Evolutionary conservation across 2,797 vertebrate genomes (phyloP).

Genomic region (Thamnophis elegans): DNA sequence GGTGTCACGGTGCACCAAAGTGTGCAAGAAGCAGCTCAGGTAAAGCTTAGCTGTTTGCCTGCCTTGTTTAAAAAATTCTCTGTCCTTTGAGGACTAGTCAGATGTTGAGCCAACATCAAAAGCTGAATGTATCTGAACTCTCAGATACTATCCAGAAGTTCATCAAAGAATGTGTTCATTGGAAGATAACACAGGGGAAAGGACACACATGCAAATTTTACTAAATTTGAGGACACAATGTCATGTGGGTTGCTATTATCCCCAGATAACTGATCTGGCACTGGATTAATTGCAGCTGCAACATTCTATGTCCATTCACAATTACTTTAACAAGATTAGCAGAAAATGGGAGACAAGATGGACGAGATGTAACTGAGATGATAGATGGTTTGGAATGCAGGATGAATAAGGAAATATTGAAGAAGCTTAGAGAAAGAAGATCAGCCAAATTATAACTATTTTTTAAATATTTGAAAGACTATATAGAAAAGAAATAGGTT

Average conservation of each 20-base stretch:
- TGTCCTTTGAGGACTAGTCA: background rate
- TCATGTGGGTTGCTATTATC: background rate
- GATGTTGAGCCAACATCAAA: background rate
- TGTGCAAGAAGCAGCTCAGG: background rate
- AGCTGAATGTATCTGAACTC: background rate
- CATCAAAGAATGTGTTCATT: background rate
- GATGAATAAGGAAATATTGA: constrained; percentile 15
- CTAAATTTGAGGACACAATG: background rate
- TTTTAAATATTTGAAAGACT: background rate
- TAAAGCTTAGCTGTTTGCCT: background rate
- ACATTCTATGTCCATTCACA: background rate
- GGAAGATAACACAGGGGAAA: background rate
- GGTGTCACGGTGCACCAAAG: background rate
- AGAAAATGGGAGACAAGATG: background rate
- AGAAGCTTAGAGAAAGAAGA: constrained; percentile 17
- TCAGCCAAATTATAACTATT: background rate
- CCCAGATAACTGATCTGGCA: background rate
- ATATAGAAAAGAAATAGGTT: background rate
- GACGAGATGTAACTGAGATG: background rate
- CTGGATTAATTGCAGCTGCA: background rate
- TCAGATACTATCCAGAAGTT: background rate
- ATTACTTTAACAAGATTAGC: background rate
- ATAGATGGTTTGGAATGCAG: constrained; percentile 22
- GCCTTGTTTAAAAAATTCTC: background rate
- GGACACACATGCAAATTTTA: background rate